Base-by-base conservation (phyloP, 2,113 vertebrate species). In the Caloenas nicobarica region DNA sequence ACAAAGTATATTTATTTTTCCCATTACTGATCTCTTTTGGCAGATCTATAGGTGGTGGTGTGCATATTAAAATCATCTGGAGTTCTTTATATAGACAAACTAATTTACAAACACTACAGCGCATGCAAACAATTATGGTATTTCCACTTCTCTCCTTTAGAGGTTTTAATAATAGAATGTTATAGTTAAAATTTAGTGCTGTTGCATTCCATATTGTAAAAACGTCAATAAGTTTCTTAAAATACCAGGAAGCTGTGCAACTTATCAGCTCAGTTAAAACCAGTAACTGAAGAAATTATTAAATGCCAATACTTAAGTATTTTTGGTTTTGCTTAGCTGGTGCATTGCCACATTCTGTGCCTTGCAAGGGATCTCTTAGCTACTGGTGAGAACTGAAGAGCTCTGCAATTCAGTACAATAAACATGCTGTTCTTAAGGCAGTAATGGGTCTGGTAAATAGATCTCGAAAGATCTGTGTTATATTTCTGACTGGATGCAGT, bases 1-100 rank as follows among this genome's bases (percentile, higher is more conserved):
- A 78, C 31, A 44, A 69, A 76, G 60, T 46, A 57, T 70, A 12
- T 91, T 54, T 77, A 48, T 89, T 93, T 96, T 96, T 89, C 46
- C 44, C 29, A 73, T 4, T 2, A 29, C 57, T 82, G 66, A 88
- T 89, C 58, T 80, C 29, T 91, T 89, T 58, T 87, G 73, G 80
- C 80, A 85, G 61, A 61, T 60, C 44, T 66, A 62, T 34, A 84
- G 38, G 73, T 86, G 70, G 16, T 79, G 60, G 90, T 10, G 70
- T 74, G 68, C 44, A 51, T 60, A 61, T 76, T 90, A 69, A 93
- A 92, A 73, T 61, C 29, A 78, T 71, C 36, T 86, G 66, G 28
- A 77, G 31, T 62, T 92, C 60, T 95, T 77, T 83, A 17, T 58
- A 62, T 1, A 73, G 57, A 66, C 64, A 81, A 74, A 65, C 48